A percentile compares a stretch with the other conserved stretches of the same genome.
Evolutionary conservation across 1,140 invertebrate species (phyloP).

Genomic region (Zaprionus africanus): DNA sequence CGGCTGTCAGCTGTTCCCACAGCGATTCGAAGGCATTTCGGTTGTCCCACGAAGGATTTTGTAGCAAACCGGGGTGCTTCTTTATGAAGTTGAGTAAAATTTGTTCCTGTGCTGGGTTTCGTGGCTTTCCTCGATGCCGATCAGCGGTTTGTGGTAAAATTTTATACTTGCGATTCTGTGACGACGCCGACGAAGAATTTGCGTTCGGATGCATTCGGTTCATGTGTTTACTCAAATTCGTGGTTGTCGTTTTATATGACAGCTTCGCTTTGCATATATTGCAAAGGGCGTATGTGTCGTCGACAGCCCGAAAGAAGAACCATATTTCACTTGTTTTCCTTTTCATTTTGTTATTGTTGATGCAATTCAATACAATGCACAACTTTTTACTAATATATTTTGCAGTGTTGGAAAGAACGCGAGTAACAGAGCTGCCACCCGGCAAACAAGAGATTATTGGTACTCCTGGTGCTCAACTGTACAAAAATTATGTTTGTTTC

Average conservation of each 20-base stretch:
- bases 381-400: conserved; percentile 29
- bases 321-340: conserved; percentile 70
- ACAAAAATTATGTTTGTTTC: neutral
- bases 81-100: conserved; percentile 67
- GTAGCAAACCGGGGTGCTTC: conserved; percentile 59
- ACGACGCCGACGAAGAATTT: conserved; percentile 25
- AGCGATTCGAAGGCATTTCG: conserved; percentile 49
- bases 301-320: conserved; percentile 66
- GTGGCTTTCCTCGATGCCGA: conserved; percentile 60
- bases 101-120: conserved; percentile 59
- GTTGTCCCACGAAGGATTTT: conserved; percentile 68
- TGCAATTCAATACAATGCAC: conserved; percentile 28
- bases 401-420: conserved; percentile 21
- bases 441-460: neutral
- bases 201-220: conserved; percentile 68
- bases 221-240: conserved; percentile 72
- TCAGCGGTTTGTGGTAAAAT: conserved; percentile 34
- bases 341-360: conserved; percentile 58
- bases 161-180: conserved; percentile 54
- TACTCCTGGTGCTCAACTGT: neutral
- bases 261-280: conserved; percentile 73
- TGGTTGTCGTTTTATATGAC: conserved; percentile 71
- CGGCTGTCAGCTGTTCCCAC: conserved; percentile 61
- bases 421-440: conserved; percentile 1
- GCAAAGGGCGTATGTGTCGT: conserved; percentile 66